phyloP scores from a whole-genome alignment of 2,113 vertebrate species.

The Apteryx owenii region DNA sequence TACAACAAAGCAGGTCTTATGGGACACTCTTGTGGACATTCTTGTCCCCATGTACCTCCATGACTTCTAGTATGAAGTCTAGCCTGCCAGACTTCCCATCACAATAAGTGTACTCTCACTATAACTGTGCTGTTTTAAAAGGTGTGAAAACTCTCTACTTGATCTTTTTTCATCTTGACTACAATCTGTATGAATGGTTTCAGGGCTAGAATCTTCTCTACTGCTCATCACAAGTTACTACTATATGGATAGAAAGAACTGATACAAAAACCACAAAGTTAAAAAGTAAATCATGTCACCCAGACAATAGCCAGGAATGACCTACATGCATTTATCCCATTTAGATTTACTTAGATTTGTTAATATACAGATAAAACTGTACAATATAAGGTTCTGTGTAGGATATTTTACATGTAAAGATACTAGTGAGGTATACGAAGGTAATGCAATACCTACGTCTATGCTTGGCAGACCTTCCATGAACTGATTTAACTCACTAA shows the following conservation, averaged over 20 bases:
- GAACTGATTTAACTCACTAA: neutral
- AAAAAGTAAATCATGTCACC: neutral
- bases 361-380: neutral
- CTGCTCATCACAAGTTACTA: neutral
- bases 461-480: neutral
- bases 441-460: neutral
- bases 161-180: neutral
- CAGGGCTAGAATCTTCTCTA: neutral
- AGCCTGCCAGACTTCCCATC: neutral
- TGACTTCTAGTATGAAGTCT: neutral
- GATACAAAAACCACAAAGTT: neutral
- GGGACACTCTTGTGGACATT: neutral
- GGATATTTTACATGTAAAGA: too few relatives aligned
- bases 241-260: neutral
- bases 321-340: neutral
- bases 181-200: neutral
- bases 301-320: neutral
- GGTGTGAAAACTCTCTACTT: neutral
- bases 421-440: neutral
- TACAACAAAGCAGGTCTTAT: neutral
- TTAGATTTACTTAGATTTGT: neutral
- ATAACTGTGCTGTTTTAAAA: neutral
- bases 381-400: neutral
- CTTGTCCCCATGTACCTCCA: neutral
- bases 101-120: neutral